phyloP scores from a whole-genome alignment of 2,888 invertebrate species.

The Noctua comes region DNA sequence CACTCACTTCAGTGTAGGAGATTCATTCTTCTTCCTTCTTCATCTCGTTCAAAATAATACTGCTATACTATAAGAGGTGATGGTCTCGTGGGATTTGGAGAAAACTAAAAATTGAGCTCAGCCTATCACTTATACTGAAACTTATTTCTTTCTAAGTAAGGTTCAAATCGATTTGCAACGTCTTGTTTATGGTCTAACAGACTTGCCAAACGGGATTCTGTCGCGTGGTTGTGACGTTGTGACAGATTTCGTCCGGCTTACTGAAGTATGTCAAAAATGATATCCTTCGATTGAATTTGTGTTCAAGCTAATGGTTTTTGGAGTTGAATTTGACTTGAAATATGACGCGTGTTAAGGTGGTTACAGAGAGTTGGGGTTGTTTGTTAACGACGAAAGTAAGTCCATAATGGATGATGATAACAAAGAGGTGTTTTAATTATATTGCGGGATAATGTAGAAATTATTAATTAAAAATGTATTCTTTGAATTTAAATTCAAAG shows the following conservation, averaged over 20 bases:
- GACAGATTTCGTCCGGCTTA: conserved; percentile 55
- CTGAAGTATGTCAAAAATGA: conserved; percentile 40
- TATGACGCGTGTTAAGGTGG: neutral
- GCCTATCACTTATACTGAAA: neutral
- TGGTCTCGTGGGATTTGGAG: neutral
- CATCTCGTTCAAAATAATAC: neutral
- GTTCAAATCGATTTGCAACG: conserved; percentile 22
- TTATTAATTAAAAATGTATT: neutral
- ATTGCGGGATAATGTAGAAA: neutral
- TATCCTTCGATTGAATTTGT: conserved; percentile 40
- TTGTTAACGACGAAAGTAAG: conserved; percentile 6
- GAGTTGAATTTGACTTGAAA: conserved; percentile 27
- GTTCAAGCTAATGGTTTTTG: conserved; percentile 14
- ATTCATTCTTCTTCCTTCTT: too few species aligned
- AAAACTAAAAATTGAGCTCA: conserved; percentile 16
- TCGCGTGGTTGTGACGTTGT: conserved; percentile 30
- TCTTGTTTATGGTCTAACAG: neutral
- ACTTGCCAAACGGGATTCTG: conserved; percentile 55
- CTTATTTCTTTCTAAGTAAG: neutral
- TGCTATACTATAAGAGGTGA: neutral
- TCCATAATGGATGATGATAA: conserved; percentile 3
- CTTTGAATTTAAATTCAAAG: neutral
- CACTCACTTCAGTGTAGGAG: neutral
- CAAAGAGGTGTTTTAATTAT: conserved; percentile 13
- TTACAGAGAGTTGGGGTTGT: neutral